Conservation (phyloP, 2,888 invertebrate species). For the Shargacucullia verbasci region DNA sequence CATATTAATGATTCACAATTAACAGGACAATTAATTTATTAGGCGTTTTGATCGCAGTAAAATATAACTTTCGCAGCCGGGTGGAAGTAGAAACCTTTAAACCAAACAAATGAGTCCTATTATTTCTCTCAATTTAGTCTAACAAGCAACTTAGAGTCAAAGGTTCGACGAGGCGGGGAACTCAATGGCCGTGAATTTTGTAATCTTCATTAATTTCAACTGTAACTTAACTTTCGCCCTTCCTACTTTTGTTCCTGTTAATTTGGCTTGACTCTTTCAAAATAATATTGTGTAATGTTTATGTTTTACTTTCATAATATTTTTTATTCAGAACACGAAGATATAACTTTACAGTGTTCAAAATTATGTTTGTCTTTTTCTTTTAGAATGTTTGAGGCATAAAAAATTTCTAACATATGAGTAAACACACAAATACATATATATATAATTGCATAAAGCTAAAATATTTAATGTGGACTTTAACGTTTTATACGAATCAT, state of each 20-base stretch:
- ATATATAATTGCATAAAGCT: conserved; percentile 6
- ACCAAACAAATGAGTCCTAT: conserved; percentile 87
- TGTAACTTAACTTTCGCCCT: conserved; percentile 79
- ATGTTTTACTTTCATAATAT: conserved; percentile 41
- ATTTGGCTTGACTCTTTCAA: conserved; percentile 63
- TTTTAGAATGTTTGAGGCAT: conserved; percentile 12
- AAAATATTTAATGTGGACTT: conserved; percentile 22
- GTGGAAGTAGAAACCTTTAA: conserved; percentile 78
- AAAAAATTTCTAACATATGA: no score
- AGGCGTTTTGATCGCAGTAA: conserved; percentile 69
- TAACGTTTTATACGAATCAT: conserved; percentile 50
- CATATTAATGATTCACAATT: conserved; percentile 19
- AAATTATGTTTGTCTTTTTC: conserved; percentile 42
- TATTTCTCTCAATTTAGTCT: conserved; percentile 88
- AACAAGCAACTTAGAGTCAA: conserved; percentile 87
- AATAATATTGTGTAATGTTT: conserved; percentile 58
- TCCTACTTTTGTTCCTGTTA: conserved; percentile 76
- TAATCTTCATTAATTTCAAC: conserved; percentile 88
- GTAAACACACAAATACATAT: no score
- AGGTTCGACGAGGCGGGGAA: conserved; percentile 85
- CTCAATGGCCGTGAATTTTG: conserved; percentile 88
- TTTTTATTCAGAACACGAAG: conserved; percentile 52
- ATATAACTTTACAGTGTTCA: conserved; percentile 38
- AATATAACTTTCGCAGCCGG: conserved; percentile 72
- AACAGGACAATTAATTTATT: conserved; percentile 44